Base-by-base conservation (phyloP, 2,888 invertebrate species). In the Ophioninae sp. region DNA sequence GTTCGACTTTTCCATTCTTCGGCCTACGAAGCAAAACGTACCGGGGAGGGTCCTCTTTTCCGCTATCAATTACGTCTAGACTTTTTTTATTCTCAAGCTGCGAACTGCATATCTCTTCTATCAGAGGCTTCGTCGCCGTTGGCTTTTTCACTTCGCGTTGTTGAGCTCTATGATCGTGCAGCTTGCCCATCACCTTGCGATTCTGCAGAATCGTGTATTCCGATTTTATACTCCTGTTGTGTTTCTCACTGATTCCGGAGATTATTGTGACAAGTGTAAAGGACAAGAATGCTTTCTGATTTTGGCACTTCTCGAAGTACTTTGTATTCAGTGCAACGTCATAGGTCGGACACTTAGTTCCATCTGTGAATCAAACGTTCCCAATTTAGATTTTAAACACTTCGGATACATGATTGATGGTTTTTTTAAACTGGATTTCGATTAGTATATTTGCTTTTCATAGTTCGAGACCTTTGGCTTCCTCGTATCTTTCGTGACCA, bases 321-420 rank as follows among this genome's bases (percentile, higher is more conserved):
- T 93, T 93, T 2, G 96, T 95, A 93, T 97, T 96, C 50, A 98
- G 95, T 2, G 97, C 97, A 41, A 98, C 95, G 92, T 98, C 98
- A 90, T 96, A 97, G 0, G 95, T 97, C 81, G 95, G 95, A 57
- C 96, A 96, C 0, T 95, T 95, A 30, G 94, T 94, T 44, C 97
- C 96, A 74, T 95, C 94, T 95, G 87, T 17, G 89, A 89, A 85
- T 72, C 78, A 70, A 78, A 37, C 39, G 13, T 61, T 59, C 20
- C 20, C 8, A 8, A 8, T 20, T 7, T 62, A 37, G 2, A 59
- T 21, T 20, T 1, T 2, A 20, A 21, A 21, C 20, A 21, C 20
- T 20, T 8, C 21, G 5, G 7, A 13, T 30, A 20, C 6, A 41
- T 21, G 0, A 10, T 17, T 7, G n/a, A 0, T 37, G 37, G 7